Conservation (phyloP, 2,113 vertebrate species). For the Argyrosomus japonicus region DNA sequence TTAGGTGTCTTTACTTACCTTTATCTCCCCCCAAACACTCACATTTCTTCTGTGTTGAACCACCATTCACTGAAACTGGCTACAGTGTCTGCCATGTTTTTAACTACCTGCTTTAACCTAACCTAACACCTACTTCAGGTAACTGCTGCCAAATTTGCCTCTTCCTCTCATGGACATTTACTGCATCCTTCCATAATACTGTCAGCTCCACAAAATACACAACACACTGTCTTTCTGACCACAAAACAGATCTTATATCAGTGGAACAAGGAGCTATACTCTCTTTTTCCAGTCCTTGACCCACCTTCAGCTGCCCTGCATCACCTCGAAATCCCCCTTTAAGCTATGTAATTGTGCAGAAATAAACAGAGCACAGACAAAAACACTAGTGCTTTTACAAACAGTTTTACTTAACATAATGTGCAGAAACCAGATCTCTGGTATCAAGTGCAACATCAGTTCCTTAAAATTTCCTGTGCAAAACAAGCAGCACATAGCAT, state of each 20-base stretch:
- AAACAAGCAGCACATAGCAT: conserved; percentile 1
- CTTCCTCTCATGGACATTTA: background rate
- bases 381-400: background rate
- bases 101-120: no score
- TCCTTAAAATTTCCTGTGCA: conserved; percentile 14
- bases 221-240: background rate
- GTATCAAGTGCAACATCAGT: background rate
- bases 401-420: conserved; percentile 8
- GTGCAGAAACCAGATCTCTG: conserved; percentile 25
- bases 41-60: no score
- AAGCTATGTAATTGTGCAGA: background rate
- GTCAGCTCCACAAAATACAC: background rate
- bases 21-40: no score
- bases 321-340: background rate
- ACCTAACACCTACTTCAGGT: no score
- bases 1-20: no score
- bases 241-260: background rate
- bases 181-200: background rate
- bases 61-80: no score
- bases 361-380: background rate
- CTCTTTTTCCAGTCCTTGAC: background rate
- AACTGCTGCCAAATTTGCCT: no score
- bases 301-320: background rate
- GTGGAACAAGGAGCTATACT: background rate
- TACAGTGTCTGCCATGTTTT: no score